phyloP scores from a whole-genome alignment of 2,888 invertebrate genomes.

The Volucella bombylans region DNA sequence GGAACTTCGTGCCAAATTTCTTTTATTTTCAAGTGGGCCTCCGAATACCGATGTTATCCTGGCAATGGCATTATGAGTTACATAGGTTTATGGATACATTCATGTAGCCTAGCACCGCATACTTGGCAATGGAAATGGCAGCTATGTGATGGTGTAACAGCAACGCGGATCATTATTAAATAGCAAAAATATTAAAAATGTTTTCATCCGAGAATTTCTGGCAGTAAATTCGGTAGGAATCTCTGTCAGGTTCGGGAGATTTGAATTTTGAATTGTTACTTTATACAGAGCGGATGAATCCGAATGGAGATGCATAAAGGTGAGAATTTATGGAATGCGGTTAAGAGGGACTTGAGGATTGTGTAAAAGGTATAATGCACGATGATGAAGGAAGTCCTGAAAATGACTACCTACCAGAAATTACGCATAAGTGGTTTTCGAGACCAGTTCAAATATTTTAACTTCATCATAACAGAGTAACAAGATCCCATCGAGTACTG shows the following conservation, averaged over 20 bases:
- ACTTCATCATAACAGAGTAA: too few relatives aligned
- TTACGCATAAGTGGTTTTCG: conserved; percentile 18
- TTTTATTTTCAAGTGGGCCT: conserved; percentile 49
- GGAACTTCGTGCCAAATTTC: conserved; percentile 3
- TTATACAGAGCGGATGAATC: conserved; percentile 5
- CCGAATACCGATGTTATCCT: conserved; percentile 66
- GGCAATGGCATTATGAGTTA: conserved; percentile 61
- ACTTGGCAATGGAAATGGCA: conserved; percentile 41
- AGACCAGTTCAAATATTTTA: too few relatives aligned
- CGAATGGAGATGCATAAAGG: conserved; percentile 37
- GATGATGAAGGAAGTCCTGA: not conserved
- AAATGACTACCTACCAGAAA: conserved; percentile 2
- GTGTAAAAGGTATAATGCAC: not conserved
- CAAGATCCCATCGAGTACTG: too few relatives aligned
- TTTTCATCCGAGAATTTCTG: conserved; percentile 55
- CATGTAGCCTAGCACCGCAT: conserved; percentile 16
- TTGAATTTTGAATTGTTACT: conserved; percentile 58
- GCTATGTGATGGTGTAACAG: too few relatives aligned
- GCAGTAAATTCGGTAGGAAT: conserved; percentile 60
- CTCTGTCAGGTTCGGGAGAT: conserved; percentile 55
- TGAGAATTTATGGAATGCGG: conserved; percentile 46
- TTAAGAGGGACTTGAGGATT: conserved; percentile 2
- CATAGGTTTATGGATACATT: conserved; percentile 49
- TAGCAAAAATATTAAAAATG: conserved; percentile 63
- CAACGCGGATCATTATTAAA: conserved; percentile 60